Percentiles rank a stretch among this genome's conserved stretches.
Conservation (phyloP, 2,888 invertebrate species). For the Ophion costatus region DNA sequence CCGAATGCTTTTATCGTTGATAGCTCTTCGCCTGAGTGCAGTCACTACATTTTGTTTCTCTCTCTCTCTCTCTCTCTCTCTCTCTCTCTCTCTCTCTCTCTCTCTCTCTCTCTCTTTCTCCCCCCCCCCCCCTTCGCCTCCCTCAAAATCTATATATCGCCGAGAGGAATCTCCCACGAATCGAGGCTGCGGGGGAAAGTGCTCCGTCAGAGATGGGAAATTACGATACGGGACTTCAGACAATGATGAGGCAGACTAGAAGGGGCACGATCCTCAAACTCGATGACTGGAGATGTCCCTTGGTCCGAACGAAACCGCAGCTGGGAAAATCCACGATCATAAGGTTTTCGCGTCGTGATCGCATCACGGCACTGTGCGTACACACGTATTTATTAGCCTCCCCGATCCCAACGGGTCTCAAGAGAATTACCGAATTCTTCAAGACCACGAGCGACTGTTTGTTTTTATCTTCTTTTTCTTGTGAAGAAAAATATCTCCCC, state of each 20-base stretch:
- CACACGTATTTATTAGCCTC: constrained; percentile 9
- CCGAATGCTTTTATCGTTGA: constrained; percentile 72
- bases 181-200: constrained; percentile 56
- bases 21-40: constrained; percentile 69
- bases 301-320: constrained; percentile 2
- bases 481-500: no score
- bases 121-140: background rate
- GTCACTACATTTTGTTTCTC: constrained; percentile 45
- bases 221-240: constrained; percentile 67
- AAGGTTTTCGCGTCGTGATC: constrained; percentile 44
- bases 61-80: constrained; percentile 23
- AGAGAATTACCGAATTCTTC: background rate
- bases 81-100: constrained; percentile 17
- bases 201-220: constrained; percentile 71
- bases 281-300: constrained; percentile 5
- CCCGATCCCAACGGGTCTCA: background rate
- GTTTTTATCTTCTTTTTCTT: background rate
- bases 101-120: background rate
- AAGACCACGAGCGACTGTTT: background rate
- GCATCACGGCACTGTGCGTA: background rate
- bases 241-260: constrained; percentile 64
- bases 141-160: constrained; percentile 30
- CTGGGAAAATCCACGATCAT: constrained; percentile 43
- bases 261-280: background rate
- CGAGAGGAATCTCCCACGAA: constrained; percentile 30